These are phyloP conservation scores for Limosa lapponica DNA, from an alignment of 2,797 vertebrate species.

Conservation along the genomic window DNA sequence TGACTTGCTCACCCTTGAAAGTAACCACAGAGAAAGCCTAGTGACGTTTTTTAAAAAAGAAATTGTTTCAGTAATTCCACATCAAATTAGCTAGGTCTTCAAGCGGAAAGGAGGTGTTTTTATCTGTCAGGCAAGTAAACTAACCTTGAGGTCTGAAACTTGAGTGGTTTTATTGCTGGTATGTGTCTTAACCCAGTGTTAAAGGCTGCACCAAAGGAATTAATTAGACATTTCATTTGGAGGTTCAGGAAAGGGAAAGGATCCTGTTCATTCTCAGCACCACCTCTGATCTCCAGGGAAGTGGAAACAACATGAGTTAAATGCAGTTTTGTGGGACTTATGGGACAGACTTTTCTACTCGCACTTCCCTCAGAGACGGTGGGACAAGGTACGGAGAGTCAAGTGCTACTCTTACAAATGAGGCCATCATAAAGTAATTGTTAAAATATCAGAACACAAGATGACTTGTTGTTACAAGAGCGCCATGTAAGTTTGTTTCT, in stretches of 20 bases:
- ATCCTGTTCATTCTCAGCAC: neutral
- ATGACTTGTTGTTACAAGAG: neutral
- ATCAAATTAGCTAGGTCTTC: neutral
- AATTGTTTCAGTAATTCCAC: neutral
- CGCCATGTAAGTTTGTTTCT: neutral
- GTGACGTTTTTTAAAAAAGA: neutral
- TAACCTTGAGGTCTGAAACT: conserved; percentile 7
- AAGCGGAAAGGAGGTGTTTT: neutral
- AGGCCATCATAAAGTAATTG: neutral
- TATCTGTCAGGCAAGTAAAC: neutral
- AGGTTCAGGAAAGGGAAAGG: neutral
- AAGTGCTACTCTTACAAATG: neutral
- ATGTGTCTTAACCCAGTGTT: neutral
- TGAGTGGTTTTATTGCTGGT: conserved; percentile 16
- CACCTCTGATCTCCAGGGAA: neutral
- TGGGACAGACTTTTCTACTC: neutral
- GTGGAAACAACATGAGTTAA: neutral
- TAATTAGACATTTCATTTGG: neutral
- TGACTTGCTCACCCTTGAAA: neutral
- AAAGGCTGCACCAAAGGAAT: neutral
- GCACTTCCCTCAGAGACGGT: neutral
- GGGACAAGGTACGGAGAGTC: neutral
- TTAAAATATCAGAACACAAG: neutral
- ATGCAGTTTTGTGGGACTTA: neutral
- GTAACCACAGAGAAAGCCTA: neutral